These are phyloP conservation scores for Sebastolobus alascanus DNA, from an alignment of 2,797 vertebrate genomes.

Conservation along the genomic window DNA sequence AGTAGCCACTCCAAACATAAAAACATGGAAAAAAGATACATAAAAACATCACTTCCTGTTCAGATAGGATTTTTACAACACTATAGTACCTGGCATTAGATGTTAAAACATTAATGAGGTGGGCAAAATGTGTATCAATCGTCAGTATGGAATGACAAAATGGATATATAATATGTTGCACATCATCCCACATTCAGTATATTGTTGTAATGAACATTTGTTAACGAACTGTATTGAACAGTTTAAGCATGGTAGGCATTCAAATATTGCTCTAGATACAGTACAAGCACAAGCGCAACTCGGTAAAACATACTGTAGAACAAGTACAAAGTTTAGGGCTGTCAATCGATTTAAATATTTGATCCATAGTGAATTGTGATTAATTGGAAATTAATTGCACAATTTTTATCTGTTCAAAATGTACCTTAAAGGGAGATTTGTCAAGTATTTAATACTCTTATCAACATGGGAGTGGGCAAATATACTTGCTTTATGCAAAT, in stretches of 20 bases:
- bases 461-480: too few species aligned
- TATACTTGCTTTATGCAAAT: too few species aligned
- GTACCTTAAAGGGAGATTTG: too few species aligned
- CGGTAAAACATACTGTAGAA: neutral
- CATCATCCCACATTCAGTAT: neutral
- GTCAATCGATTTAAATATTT: too few species aligned
- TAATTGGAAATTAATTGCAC: too few species aligned
- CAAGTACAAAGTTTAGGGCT: neutral
- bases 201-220: neutral
- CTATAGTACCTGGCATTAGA: neutral
- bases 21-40: neutral
- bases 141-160: neutral
- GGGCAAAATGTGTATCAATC: neutral
- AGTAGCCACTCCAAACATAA: neutral
- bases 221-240: neutral
- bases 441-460: too few species aligned
- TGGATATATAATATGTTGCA: neutral
- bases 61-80: neutral
- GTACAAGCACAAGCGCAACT: neutral
- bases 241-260: too few species aligned
- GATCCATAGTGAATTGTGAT: too few species aligned
- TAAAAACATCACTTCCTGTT: neutral
- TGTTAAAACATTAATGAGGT: neutral
- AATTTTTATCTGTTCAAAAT: too few species aligned
- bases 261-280: neutral